Base-by-base conservation (phyloP, 2,113 vertebrate species). In the Anseranas semipalmata region DNA sequence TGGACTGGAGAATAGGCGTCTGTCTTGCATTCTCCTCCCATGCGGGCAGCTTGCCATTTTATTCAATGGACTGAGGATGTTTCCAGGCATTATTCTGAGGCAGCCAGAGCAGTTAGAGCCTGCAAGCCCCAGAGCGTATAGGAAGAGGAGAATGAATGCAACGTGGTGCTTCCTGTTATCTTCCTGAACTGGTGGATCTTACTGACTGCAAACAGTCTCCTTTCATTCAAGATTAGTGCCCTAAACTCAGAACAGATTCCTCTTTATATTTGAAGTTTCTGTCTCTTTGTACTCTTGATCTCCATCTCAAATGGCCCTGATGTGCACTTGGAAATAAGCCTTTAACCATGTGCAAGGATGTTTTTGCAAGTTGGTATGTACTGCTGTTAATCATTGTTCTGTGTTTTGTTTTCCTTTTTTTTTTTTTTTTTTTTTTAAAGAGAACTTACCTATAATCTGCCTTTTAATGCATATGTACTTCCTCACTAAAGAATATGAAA, bases 111-210 rank as follows among this genome's bases (percentile, higher is more conserved):
- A 93, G 11, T 62, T 72, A 41, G 56, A 56, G 37, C 37, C 43
- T 10, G 5, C 0, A 1, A 78, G 45, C n/a, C 35, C n/a, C 0
- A 0, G 41, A 45, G 82, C 24, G 12, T 32, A 19, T 43, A 84
- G 90, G 79, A 93, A 91, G 82, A 93, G n/a, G 58, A 91, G 75
- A n/a, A 50, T 48, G 71, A 80, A 41, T 37, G 46, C 89, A 75
- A 58, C 27, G 15, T 28, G 66, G 0, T n/a, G 33, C 72, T 89
- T 91, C 76, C 87, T 58, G 73, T 67, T 1, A 0, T 62, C 56
- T 62, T 83, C 53, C 77, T 19, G 37, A 53, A 4, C 43, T 18
- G 21, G 48, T 3, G 0, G 52, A 41, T 71, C 41, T 91, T 46
- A 15, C 46, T 22, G 41, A 41, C 7, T 63, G 10, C 2, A 3